A percentile compares a stretch with the other conserved stretches of the same genome.
Evolutionary conservation across 2,113 vertebrate genomes (phyloP).

Genomic region (Zeus faber): DNA sequence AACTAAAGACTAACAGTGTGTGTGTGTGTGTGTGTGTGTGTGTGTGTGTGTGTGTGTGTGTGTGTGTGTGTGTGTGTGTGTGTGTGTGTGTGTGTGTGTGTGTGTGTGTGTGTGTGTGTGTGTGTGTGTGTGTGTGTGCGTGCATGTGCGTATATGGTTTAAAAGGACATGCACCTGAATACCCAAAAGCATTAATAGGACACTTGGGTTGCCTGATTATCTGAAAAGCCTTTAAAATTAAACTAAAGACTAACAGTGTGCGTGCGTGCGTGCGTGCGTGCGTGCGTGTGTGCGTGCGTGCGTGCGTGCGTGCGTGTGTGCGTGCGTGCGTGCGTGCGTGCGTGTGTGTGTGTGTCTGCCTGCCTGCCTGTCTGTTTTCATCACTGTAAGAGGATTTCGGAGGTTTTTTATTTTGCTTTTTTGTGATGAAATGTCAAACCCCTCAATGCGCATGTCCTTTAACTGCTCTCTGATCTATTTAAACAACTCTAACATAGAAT

Average conservation of each 20-base stretch:
- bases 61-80: conserved; percentile 1
- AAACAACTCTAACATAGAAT: too few species aligned
- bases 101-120: conserved; percentile 13
- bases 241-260: not conserved
- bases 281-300: conserved; percentile 3
- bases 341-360: too few species aligned
- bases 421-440: too few species aligned
- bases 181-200: not conserved
- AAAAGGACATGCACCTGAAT: not conserved
- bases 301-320: not conserved
- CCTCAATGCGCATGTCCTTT: too few species aligned
- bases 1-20: too few species aligned
- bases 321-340: conserved; percentile 2
- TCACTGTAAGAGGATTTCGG: too few species aligned
- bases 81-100: not conserved
- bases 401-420: too few species aligned
- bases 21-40: not conserved
- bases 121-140: conserved; percentile 21
- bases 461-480: too few species aligned
- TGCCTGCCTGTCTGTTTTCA: too few species aligned
- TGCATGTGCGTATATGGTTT: conserved; percentile 1
- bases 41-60: conserved; percentile 12
- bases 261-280: conserved; percentile 7
- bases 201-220: not conserved
- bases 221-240: too few species aligned